Conservation (phyloP, 2,888 invertebrate genomes). For the Dexiosoma caninum region DNA sequence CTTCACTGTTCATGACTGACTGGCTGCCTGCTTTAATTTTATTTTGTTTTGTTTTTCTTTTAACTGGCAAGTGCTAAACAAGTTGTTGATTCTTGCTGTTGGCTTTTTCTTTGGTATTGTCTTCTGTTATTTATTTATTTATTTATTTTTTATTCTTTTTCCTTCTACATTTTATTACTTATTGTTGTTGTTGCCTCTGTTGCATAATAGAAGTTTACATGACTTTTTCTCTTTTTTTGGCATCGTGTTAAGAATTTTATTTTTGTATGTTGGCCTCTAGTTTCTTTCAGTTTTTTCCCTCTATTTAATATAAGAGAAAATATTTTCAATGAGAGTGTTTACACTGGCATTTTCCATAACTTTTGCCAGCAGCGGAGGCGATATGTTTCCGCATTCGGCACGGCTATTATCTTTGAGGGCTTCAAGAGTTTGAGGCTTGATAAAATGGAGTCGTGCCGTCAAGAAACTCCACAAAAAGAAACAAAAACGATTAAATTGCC, state of each 20-base stretch:
- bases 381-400: background rate
- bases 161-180: background rate
- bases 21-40: background rate
- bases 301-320: background rate
- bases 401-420: too few relatives aligned
- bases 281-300: background rate
- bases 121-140: background rate
- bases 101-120: conserved; percentile 23
- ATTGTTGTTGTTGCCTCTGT: conserved; percentile 26
- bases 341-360: too few relatives aligned
- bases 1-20: conserved; percentile 35
- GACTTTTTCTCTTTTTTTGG: conserved; percentile 6
- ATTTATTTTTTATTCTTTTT: conserved; percentile 12
- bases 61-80: conserved; percentile 57
- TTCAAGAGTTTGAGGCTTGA: too few relatives aligned
- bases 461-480: too few relatives aligned
- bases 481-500: too few relatives aligned
- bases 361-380: too few relatives aligned
- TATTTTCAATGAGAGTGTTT: conserved; percentile 6
- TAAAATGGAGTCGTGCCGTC: too few relatives aligned
- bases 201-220: conserved; percentile 20
- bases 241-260: conserved; percentile 18
- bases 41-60: background rate
- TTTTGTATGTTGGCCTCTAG: conserved; percentile 24
- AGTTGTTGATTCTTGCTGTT: conserved; percentile 60